phyloP scores from a whole-genome alignment of 1,140 invertebrate species.

The Aphelinus certus region DNA sequence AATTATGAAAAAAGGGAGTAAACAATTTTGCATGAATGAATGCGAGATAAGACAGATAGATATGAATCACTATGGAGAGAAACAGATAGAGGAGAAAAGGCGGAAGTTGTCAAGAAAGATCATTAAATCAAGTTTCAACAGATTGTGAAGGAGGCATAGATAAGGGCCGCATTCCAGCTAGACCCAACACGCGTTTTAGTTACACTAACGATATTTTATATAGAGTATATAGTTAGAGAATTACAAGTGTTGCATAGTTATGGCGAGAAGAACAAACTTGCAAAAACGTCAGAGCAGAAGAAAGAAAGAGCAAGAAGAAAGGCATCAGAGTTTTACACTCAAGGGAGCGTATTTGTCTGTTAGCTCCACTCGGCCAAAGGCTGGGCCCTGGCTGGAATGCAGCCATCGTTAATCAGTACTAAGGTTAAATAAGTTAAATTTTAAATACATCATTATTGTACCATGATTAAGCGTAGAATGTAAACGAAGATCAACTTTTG shows the following conservation, averaged over 20 bases:
- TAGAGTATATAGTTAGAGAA: constrained; percentile 67
- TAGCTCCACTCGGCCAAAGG: constrained; percentile 66
- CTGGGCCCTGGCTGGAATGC: constrained; percentile 64
- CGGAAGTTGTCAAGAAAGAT: constrained; percentile 35
- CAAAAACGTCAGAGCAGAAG: background rate
- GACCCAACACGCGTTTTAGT: constrained; percentile 65
- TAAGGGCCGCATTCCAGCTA: constrained; percentile 65
- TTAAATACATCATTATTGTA: constrained; percentile 66
- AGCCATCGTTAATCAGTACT: constrained; percentile 65
- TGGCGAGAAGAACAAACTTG: constrained; percentile 38
- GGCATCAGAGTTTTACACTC: constrained; percentile 55
- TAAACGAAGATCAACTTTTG: constrained; percentile 63
- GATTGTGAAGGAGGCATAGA: constrained; percentile 51
- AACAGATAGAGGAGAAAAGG: constrained; percentile 44
- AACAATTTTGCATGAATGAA: constrained; percentile 20
- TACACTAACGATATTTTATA: constrained; percentile 67
- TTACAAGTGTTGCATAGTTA: constrained; percentile 60
- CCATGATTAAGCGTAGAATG: constrained; percentile 60
- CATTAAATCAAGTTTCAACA: constrained; percentile 46
- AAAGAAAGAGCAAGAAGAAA: constrained; percentile 28
- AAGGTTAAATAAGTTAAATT: constrained; percentile 66
- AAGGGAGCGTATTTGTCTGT: constrained; percentile 67
- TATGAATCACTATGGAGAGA: constrained; percentile 27
- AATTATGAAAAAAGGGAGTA: constrained; percentile 32
- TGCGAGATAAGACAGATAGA: constrained; percentile 21